Evolutionary conservation across 2,888 invertebrate genomes (phyloP).

Genomic region (Colostygia pectinataria): DNA sequence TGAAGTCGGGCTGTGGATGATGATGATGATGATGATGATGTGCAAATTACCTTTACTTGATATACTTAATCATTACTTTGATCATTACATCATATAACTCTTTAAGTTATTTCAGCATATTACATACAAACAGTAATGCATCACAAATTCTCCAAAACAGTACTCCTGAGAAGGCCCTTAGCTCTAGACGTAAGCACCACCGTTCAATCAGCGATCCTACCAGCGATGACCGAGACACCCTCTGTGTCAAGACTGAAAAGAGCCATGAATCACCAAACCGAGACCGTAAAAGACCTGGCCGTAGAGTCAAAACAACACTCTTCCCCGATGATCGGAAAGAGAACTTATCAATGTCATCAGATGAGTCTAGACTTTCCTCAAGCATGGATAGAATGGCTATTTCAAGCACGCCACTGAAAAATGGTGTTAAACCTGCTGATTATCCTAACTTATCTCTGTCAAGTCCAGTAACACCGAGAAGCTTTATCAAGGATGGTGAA

Average conservation of each 20-base stretch:
- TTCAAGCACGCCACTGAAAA: slow-evolving; percentile 72
- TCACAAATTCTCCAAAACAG: slow-evolving; percentile 61
- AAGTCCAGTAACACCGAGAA: slow-evolving; percentile 64
- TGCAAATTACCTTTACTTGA: too few relatives aligned
- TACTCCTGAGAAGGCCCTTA: slow-evolving; percentile 67
- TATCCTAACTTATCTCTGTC: slow-evolving; percentile 47
- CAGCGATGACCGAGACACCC: slow-evolving; percentile 62
- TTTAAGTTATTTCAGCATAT: slow-evolving; percentile 53
- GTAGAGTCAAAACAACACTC: slow-evolving; percentile 70
- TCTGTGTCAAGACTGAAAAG: slow-evolving; percentile 53
- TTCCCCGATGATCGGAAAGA: slow-evolving; percentile 62
- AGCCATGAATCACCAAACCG: slow-evolving; percentile 65
- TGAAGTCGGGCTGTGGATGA: too few relatives aligned
- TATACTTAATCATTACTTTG: neutral
- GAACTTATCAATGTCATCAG: slow-evolving; percentile 59
- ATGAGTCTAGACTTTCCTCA: slow-evolving; percentile 59
- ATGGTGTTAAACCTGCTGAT: slow-evolving; percentile 53
- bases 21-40: too few relatives aligned
- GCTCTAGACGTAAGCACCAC: slow-evolving; percentile 56
- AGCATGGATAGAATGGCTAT: slow-evolving; percentile 58
- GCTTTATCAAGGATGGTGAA: slow-evolving; percentile 54
- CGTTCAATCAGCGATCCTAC: slow-evolving; percentile 71
- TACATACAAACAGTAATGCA: slow-evolving; percentile 67
- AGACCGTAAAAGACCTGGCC: slow-evolving; percentile 60
- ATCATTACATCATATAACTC: neutral